Evolutionary conservation across 1,140 invertebrate species (phyloP).

Genomic region (Papilio polyxenes): DNA sequence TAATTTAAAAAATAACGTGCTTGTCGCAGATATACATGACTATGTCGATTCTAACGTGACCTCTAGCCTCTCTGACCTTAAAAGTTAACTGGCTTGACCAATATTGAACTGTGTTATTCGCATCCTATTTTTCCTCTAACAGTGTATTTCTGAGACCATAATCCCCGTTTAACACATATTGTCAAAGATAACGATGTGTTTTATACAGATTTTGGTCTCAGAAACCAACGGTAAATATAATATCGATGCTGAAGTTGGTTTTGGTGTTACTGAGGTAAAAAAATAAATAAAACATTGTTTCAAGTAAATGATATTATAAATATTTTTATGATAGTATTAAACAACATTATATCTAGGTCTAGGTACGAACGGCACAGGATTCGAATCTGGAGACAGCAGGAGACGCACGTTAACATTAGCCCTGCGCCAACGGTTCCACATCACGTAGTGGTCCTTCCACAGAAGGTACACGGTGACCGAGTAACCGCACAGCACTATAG

Average conservation of each 20-base stretch:
- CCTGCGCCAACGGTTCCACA: slow-evolving; percentile 77
- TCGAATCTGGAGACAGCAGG: slow-evolving; percentile 66
- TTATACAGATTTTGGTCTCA: no score
- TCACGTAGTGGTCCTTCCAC: slow-evolving; percentile 77
- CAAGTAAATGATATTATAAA: slow-evolving; percentile 18
- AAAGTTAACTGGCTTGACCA: no score
- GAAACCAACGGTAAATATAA: no score
- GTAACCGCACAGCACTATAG: slow-evolving; percentile 74
- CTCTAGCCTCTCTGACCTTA: no score
- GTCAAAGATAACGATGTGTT: no score
- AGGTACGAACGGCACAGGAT: slow-evolving; percentile 72
- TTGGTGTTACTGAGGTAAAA: neutral
- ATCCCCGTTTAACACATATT: no score
- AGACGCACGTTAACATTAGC: slow-evolving; percentile 76
- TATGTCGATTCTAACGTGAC: no score
- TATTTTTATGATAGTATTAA: slow-evolving; percentile 43
- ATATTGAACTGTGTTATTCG: no score
- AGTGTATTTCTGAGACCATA: no score
- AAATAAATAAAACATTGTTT: neutral
- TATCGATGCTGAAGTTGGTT: no score
- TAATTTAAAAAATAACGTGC: neutral
- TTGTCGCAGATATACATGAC: no score
- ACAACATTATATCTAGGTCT: slow-evolving; percentile 70
- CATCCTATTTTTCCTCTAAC: no score
- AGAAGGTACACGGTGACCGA: slow-evolving; percentile 75